Evolutionary conservation across 92 coral and sea anemone species (phyloP), one percentile per base, ranked within the genome.

Genomic region (Ricordea florida): DNA sequence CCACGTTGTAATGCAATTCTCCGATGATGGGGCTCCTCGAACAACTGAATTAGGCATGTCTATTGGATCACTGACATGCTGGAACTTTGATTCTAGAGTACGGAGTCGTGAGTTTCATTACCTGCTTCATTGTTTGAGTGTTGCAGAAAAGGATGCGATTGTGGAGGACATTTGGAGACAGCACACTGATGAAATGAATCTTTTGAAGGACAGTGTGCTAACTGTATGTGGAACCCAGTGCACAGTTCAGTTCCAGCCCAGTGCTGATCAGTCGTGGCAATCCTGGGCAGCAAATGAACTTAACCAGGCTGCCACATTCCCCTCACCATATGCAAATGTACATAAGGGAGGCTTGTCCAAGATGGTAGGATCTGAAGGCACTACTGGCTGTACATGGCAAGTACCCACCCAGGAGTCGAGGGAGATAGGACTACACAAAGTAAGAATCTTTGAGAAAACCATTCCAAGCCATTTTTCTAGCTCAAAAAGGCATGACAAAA

Each of bases 11-110:
- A 27, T 71, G 13, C 86, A 80, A 22, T 80, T 70, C 23, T 80
- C 86, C 10, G 87, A 87, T 76, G 89, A 83, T 61, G 86, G 93
- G 0, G 93, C 93, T 11, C 93, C 93, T 8, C 90, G 84, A 46
- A 78, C 87, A 5, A 74, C 84, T 72, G 87, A 89, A 30, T 21
- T 88, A 29, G 77, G 55, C 10, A 84, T 84, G 90, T 89, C 93
- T 2, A 84, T 84, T 29, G 90, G 93, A 17, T 78, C 87, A 16
- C 24, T 88, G 57, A 78, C 80, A 1, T 36, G 42, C 16, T 88
- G 93, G 90, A 88, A 88, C 62, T 83, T 88, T 22, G 86, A 84
- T n/a, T 66, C 78, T 11, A 65, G 80, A 41, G 87, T 88, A 21
- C 57, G 87, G 33, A 85, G 90, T 56, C n/a, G n/a, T 32, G 90